phyloP scores from a whole-genome alignment of 1,140 invertebrate genomes.

The Frieseomelitta varia region DNA sequence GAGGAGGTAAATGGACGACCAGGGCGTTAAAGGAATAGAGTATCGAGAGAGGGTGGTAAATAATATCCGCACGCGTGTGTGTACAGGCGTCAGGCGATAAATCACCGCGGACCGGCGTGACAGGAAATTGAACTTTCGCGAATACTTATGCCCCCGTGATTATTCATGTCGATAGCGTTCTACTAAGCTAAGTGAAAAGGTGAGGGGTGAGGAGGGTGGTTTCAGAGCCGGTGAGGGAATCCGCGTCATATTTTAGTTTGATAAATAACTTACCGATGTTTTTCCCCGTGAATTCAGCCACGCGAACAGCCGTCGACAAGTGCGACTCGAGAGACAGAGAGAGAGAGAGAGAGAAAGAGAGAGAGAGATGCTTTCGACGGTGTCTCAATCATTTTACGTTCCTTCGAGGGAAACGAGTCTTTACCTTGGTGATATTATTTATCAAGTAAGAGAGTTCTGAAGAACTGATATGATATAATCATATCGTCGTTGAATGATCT shows the following conservation, averaged over 20 bases:
- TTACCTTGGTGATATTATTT: background rate
- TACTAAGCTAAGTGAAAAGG: conserved; percentile 50
- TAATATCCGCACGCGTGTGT: conserved; percentile 67
- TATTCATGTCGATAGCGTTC: conserved; percentile 64
- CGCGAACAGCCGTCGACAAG: no score
- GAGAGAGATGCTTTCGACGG: no score
- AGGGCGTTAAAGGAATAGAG: conserved; percentile 6
- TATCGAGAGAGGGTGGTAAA: conserved; percentile 63
- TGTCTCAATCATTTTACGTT: background rate
- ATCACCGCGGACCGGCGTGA: conserved; percentile 54
- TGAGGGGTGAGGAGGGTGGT: no score
- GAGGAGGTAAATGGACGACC: background rate
- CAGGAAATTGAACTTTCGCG: conserved; percentile 70
- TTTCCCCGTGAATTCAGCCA: conserved; percentile 14
- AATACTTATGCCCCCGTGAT: conserved; percentile 68
- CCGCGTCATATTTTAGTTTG: conserved; percentile 55
- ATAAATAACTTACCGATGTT: conserved; percentile 56
- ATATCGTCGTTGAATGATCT: background rate
- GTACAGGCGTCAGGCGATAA: conserved; percentile 62
- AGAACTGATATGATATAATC: background rate
- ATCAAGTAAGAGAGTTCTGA: background rate
- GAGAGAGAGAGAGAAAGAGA: no score
- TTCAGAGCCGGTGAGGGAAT: background rate
- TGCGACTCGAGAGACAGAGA: no score
- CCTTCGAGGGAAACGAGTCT: background rate